Percentiles rank a stretch among this genome's conserved stretches.
phyloP scores from a whole-genome alignment of 2,888 invertebrate species.

The Capitulum mitella region DNA sequence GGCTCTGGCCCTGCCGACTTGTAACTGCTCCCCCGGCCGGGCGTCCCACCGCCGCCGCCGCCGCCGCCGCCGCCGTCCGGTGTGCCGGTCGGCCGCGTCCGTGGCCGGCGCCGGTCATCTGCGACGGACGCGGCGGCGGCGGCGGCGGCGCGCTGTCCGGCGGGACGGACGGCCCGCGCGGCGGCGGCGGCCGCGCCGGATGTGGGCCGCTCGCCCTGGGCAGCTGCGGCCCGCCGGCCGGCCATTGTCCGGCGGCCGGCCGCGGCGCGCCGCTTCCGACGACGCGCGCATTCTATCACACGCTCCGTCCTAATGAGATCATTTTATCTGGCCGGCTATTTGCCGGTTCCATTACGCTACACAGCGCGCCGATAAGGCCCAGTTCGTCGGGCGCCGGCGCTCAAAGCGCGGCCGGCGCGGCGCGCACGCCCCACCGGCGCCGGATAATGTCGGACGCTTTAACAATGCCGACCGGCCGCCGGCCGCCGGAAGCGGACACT shows the following conservation, averaged over 20 bases:
- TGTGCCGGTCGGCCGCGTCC: no score
- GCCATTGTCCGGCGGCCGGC: neutral
- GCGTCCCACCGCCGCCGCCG: no score
- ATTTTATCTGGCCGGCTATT: conserved; percentile 12
- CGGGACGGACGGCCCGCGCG: neutral
- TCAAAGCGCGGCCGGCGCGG: conserved; percentile 11
- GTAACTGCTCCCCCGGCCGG: no score
- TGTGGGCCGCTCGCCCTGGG: neutral
- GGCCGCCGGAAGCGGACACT: neutral
- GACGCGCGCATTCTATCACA: neutral
- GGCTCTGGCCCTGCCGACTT: no score
- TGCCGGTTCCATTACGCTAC: conserved; percentile 8
- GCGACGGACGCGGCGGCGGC: no score
- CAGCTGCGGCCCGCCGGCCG: neutral
- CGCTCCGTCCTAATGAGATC: neutral
- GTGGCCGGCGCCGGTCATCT: no score
- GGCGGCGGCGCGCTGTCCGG: neutral
- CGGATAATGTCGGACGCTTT: neutral
- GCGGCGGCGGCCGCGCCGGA: neutral
- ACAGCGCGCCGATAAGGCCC: neutral
- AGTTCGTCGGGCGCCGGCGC: neutral
- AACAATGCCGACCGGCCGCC: neutral
- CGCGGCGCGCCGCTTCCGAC: neutral
- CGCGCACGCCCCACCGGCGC: neutral
- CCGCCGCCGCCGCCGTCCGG: no score